Conservation (phyloP, 2,888 invertebrate genomes). For the Drosophila prolongata region DNA sequence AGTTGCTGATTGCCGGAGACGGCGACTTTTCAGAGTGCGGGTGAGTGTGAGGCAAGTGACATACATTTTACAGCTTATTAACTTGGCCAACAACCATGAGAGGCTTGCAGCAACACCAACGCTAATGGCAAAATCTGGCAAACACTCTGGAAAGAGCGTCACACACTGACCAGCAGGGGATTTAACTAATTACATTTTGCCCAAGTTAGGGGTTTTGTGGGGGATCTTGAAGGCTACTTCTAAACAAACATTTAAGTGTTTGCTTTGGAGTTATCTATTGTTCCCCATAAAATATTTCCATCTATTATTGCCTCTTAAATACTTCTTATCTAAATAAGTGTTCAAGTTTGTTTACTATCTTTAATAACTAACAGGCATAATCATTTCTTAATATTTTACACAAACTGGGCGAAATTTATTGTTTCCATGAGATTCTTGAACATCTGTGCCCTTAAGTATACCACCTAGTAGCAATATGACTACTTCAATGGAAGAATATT, state of each 20-base stretch:
- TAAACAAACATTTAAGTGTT: background rate
- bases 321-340: background rate
- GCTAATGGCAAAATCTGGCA: conserved; percentile 39
- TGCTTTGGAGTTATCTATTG: background rate
- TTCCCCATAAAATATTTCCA: background rate
- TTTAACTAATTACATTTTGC: conserved; percentile 6
- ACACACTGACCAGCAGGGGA: conserved; percentile 6
- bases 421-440: too few relatives aligned
- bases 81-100: conserved; percentile 68
- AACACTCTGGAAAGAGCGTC: conserved; percentile 3
- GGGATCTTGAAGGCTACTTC: background rate
- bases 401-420: too few relatives aligned
- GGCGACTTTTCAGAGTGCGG: conserved; percentile 6
- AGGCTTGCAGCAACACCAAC: conserved; percentile 18
- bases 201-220: background rate
- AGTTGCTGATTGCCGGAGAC: conserved; percentile 38
- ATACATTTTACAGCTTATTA: conserved; percentile 81
- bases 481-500: background rate
- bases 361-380: background rate
- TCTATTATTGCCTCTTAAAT: background rate
- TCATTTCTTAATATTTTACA: too few relatives aligned
- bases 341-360: background rate
- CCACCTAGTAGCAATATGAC: too few relatives aligned
- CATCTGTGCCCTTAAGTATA: too few relatives aligned
- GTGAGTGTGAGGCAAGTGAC: conserved; percentile 63